Conservation (phyloP, 2,888 invertebrate genomes). For the Smittia sp. region DNA sequence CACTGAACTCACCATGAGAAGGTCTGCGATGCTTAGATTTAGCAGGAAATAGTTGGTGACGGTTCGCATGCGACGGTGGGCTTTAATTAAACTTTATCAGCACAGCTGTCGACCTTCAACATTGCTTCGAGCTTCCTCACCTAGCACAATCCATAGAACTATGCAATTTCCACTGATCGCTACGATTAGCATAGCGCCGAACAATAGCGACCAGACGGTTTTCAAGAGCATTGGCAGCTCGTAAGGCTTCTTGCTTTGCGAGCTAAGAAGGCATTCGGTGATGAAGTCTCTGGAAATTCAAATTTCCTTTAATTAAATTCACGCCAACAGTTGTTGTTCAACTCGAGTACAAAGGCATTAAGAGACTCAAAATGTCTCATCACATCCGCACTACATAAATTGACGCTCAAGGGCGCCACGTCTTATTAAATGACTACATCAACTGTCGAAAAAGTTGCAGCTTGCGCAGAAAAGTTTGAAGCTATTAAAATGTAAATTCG, state of each 20-base stretch:
- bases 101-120: background rate
- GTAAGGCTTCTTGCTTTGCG: conserved; percentile 58
- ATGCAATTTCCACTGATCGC: conserved; percentile 85
- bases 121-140: conserved; percentile 58
- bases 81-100: conserved; percentile 53
- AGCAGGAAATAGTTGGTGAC: conserved; percentile 91
- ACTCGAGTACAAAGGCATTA: no score
- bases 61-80: conserved; percentile 79
- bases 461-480: no score
- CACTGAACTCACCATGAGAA: no score
- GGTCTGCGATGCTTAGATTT: conserved; percentile 82
- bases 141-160: conserved; percentile 90
- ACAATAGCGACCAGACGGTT: conserved; percentile 72
- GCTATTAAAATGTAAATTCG: background rate
- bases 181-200: conserved; percentile 71
- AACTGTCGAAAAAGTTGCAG: background rate
- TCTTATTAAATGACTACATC: no score
- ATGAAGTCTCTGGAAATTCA: conserved; percentile 56
- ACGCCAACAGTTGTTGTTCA: conserved; percentile 37
- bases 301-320: conserved; percentile 40
- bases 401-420: no score
- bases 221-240: conserved; percentile 65
- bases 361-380: no score
- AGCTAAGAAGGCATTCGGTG: conserved; percentile 61
- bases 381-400: no score